Evolutionary conservation across 2,113 vertebrate genomes (phyloP), one percentile per base, ranked within the genome.

Genomic region (Ramphastos sulfuratus): DNA sequence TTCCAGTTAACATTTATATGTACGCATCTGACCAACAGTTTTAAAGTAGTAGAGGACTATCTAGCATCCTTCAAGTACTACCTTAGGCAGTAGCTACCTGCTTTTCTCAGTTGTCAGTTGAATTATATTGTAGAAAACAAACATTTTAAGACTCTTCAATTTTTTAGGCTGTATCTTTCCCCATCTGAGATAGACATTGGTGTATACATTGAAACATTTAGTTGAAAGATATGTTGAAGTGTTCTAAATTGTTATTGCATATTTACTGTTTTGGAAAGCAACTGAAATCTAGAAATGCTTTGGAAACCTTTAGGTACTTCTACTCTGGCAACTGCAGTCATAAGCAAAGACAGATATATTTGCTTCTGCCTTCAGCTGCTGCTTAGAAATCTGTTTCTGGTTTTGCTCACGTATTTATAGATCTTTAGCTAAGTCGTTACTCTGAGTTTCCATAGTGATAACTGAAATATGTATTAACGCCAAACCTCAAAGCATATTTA

Each of bases 391-490:
- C 79, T 94, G 87, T 90, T 94, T 92, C 95, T 96, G 82, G 59
- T 96, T 94, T 96, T 58, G 66, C 84, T 94, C 89, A 70, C 4
- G 1, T 95, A 93, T 96, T 95, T 96, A 91, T 92, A 90, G 87
- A 95, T 92, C 80, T 93, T 96, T 88, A 94, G 82, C 90, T 78
- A 79, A 95, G 87, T 86, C 35, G 4, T 94, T 93, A 82, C 71
- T 90, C 85, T 66, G 89, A 89, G 96, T 95, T 96, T 95, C 95
- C 96, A 94, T 94, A 94, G 94, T 44, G 92, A 95, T 90, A 95
- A 88, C 87, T 95, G 88, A 94, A 96, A 95, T 95, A 95, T 91
- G 69, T 86, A 94, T 96, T 96, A 96, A 92, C 27, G 90, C 46
- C 88, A 90, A 90, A 87, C 72, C 82, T 95, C 87, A 87, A 90